Evolutionary conservation across 2,113 vertebrate species (phyloP).

Genomic region (Colaptes auratus): DNA sequence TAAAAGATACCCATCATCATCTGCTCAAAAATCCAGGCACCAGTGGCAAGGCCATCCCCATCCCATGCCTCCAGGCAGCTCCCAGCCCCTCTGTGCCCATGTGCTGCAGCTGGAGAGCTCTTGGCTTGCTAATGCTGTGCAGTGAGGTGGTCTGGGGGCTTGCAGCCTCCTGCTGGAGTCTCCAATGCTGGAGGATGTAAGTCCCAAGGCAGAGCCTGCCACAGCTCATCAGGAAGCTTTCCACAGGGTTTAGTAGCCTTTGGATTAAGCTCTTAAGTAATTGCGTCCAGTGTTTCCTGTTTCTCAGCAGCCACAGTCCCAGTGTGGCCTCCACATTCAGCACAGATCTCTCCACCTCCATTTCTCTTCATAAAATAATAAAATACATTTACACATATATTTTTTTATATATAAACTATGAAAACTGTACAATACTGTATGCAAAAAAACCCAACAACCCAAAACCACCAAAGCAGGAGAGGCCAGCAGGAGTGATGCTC

Average conservation of each 20-base stretch:
- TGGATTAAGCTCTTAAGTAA: neutral
- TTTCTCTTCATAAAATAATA: constrained; percentile 51
- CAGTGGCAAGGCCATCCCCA: neutral
- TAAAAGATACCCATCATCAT: neutral
- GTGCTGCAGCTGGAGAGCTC: neutral
- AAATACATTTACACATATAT: constrained; percentile 51
- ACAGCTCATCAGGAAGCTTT: neutral
- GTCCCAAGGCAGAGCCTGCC: neutral
- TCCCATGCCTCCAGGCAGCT: neutral
- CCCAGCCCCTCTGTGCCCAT: neutral
- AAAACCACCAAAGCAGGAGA: neutral
- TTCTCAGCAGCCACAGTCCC: neutral
- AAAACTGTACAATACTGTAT: constrained; percentile 53
- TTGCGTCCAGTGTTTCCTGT: neutral
- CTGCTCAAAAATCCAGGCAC: neutral
- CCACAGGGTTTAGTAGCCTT: neutral
- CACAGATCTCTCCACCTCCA: neutral
- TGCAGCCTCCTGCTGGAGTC: neutral
- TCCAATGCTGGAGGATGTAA: neutral
- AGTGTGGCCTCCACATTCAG: neutral
- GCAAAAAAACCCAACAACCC: neutral
- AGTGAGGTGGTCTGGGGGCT: rapidly evolving
- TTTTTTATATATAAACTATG: constrained; percentile 27
- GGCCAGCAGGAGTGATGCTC: neutral
- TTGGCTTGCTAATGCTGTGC: neutral